Evolutionary conservation across 2,888 invertebrate genomes (phyloP), one percentile per base, ranked within the genome.

Genomic region (Euplagia quadripunctaria): DNA sequence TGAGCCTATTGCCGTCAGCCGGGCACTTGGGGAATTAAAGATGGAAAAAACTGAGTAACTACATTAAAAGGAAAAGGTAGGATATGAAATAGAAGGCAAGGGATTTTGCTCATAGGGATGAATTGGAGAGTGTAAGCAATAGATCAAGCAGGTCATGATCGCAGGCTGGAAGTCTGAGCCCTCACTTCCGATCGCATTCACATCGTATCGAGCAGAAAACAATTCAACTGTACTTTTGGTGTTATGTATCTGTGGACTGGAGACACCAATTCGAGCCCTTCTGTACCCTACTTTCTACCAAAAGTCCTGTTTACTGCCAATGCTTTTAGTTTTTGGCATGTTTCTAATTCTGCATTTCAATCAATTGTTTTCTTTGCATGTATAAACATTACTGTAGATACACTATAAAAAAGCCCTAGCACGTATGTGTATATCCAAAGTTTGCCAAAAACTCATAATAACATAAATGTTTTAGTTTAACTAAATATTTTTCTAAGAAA

Each of bases 401-500:
- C 31, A 1, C 14, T 14, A 58, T 31, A 31, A 4, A 46, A 61
- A 61, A 31, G 14, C 14, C 5, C 6, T 6, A 61, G 14, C 31
- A 4, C 9, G 16, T 17, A 69, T 42, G 14, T 9, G 4, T 42
- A 64, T 46, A 63, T 43, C n/a, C 68, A 70, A 11, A 41, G 58
- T 52, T 71, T 14, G 63, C 71, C 52, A 52, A 55, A 11, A 71
- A 67, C 20, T 67, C 71, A 72, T 79, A 76, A 70, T 43, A 66
- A 52, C 71, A 52, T 55, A 66, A 83, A 71, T 72, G 71, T 58
- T 69, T 70, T 76, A 83, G 79, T 73, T 68, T 43, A 78, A 81
- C 77, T 82, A 80, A 83, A 85, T 85, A 85, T 87, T 88, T 85
- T 88, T 83, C 73, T 84, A 82, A 89, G 88, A 88, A 90, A 89